Conservation (phyloP, 2,888 invertebrate genomes). For the Ptilodon capucinus region DNA sequence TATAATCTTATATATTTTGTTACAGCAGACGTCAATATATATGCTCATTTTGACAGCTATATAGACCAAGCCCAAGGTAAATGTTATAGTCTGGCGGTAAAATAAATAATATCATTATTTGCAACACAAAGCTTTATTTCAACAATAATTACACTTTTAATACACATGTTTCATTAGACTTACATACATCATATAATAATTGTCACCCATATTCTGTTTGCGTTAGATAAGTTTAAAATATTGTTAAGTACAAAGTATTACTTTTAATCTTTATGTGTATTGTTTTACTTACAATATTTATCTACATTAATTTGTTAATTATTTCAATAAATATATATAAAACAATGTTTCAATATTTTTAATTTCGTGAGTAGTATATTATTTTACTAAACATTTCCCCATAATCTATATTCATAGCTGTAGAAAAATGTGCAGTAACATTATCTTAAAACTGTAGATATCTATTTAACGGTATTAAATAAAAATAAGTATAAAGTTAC, state of each 20-base stretch:
- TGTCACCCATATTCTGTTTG: neutral
- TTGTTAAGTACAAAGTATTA: no score
- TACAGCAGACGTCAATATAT: no score
- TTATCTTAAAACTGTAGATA: neutral
- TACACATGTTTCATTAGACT: conserved; percentile 55
- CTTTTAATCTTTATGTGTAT: no score
- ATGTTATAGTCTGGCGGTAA: no score
- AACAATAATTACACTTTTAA: conserved; percentile 70
- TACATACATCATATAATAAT: conserved; percentile 6
- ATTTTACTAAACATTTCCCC: neutral
- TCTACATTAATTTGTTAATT: conserved; percentile 14
- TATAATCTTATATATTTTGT: no score
- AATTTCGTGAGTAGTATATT: neutral
- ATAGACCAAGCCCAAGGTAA: no score
- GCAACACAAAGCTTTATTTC: conserved; percentile 70
- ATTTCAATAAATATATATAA: conserved; percentile 4
- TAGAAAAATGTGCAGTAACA: neutral
- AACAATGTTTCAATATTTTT: neutral
- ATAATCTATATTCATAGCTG: neutral
- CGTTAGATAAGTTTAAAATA: no score
- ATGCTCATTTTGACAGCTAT: no score
- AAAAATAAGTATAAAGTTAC: neutral
- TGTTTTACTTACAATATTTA: conserved; percentile 30
- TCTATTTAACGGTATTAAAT: neutral
- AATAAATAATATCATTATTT: conserved; percentile 15